Conservation (phyloP, 2,888 invertebrate genomes). For the Gasteruption jaculator region DNA sequence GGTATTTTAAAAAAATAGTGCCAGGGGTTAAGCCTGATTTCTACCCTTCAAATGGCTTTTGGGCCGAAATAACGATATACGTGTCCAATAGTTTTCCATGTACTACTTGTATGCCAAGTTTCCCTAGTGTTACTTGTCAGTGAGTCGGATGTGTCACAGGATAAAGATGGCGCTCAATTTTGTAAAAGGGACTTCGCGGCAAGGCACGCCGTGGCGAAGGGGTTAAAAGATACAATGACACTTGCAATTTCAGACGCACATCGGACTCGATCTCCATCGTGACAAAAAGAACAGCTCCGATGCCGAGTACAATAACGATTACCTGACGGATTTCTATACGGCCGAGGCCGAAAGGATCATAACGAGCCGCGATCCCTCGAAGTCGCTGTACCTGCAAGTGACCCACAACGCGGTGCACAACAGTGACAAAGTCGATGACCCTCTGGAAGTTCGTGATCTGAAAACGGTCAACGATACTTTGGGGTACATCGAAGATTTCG, state of each 20-base stretch:
- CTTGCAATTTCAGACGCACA: slow-evolving; percentile 28
- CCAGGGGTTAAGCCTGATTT: no score
- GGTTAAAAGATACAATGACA: no score
- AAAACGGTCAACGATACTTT: slow-evolving; percentile 65
- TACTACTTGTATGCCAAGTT: no score
- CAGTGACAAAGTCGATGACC: slow-evolving; percentile 61
- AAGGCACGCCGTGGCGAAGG: no score
- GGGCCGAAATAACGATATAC: no score
- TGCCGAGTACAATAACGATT: slow-evolving; percentile 54
- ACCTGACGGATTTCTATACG: slow-evolving; percentile 70
- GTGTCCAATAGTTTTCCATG: no score
- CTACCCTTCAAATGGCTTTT: no score
- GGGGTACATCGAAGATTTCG: slow-evolving; percentile 63
- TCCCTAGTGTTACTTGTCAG: no score
- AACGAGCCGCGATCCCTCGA: slow-evolving; percentile 54
- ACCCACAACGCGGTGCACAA: slow-evolving; percentile 78
- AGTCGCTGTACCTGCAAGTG: slow-evolving; percentile 75
- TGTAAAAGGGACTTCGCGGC: no score
- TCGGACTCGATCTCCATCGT: slow-evolving; percentile 53
- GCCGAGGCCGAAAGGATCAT: slow-evolving; percentile 64
- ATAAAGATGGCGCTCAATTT: no score
- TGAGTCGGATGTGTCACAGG: no score
- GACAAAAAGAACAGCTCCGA: slow-evolving; percentile 40
- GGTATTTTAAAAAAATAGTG: no score
- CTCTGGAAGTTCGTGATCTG: slow-evolving; percentile 65